Evolutionary conservation across 2,797 vertebrate species (phyloP), one percentile per base, ranked within the genome.

Genomic region (Pangasius mekongensis): DNA sequence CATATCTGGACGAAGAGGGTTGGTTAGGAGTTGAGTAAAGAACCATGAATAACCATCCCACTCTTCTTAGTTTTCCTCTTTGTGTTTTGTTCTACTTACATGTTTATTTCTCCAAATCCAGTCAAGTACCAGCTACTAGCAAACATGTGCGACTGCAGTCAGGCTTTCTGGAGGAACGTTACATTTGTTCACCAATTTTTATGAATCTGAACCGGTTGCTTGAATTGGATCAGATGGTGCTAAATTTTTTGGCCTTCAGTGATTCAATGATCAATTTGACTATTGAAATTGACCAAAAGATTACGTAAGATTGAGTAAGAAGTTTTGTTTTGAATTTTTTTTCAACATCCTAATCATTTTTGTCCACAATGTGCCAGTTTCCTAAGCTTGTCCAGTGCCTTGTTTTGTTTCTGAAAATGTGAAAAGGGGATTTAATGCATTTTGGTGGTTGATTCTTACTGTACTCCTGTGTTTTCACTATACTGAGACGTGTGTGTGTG

Each of bases 311-410:
- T 74, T 5, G 36, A 74, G 71, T 5, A 33, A 30, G 13, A 43
- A 20, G 2, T 18, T 54, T 1, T 8, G 27, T 43, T 49, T 76
- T 22, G 5, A 0, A 14, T n/a, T n/a, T 22, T 10, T 2, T 30
- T 10, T 22, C 22, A 24, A 27, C 10, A 47, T 83, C 27, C 58
- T 83, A 30, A 66, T 86, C 62, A 62, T 87, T 54, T 91, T 58
- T 47, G 58, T 88, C 85, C 62, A 86, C 88, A 62, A 91, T 83
- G 94, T 95, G 94, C 93, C 94, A 94, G 92, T 77, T 90, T 95
- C 92, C 92, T 81, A 66, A 92, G 91, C 52, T 86, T 95, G 94
- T 95, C 95, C 93, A 95, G 96, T 97, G 96, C 96, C 96, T 97
- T 97, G 95, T 93, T 88, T 76, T 83, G 91, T 91, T 78, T 87